These are phyloP conservation scores for Hippasteria phrygiana DNA, from an alignment of 53 echinoderm and acorn worm genomes.

Conservation along the genomic window DNA sequence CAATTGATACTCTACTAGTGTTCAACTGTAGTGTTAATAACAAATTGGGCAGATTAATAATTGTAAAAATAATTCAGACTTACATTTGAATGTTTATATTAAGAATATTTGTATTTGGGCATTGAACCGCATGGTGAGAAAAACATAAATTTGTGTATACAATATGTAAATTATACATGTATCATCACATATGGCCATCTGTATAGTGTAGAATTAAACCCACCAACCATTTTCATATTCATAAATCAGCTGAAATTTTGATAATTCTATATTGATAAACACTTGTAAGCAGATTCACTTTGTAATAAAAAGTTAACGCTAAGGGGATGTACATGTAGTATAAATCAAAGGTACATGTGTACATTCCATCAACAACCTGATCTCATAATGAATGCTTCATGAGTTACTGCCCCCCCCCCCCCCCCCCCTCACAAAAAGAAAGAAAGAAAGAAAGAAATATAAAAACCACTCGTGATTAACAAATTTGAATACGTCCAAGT, in stretches of 20 bases:
- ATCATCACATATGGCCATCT: background rate
- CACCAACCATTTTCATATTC: conserved; percentile 35
- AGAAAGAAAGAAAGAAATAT: no score
- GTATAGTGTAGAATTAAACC: conserved; percentile 9
- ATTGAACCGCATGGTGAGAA: background rate
- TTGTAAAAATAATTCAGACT: background rate
- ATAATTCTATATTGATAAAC: background rate
- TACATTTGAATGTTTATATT: background rate
- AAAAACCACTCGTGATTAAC: no score
- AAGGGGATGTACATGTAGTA: background rate
- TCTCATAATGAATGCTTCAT: no score
- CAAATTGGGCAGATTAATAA: background rate
- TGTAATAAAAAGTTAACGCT: background rate
- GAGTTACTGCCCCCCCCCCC: no score
- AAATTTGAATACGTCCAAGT: background rate
- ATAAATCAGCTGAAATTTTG: conserved; percentile 28
- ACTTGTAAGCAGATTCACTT: background rate
- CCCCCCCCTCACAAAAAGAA: no score
- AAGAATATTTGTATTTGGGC: background rate
- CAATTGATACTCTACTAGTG: no score
- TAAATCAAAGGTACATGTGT: no score
- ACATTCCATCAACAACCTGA: no score
- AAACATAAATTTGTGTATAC: background rate
- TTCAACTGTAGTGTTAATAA: no score
- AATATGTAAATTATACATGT: background rate